phyloP scores from a whole-genome alignment of 2,797 vertebrate genomes.

The Trematocara caparti region DNA sequence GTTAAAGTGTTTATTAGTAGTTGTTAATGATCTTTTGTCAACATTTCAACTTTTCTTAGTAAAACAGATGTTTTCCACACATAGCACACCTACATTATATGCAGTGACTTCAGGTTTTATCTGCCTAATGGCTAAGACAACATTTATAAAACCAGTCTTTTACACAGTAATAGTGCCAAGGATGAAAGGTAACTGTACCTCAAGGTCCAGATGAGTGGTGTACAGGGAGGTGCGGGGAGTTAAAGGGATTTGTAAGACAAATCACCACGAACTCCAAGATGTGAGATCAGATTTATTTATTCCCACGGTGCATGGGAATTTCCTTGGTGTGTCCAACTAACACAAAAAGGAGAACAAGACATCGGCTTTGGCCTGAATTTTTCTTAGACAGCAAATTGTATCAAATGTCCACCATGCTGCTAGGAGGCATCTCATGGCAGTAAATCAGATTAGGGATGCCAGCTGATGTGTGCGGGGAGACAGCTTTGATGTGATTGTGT shows the following conservation, averaged over 20 bases:
- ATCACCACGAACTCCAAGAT: neutral
- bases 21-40: neutral
- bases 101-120: neutral
- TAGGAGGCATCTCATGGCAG: conserved; percentile 21
- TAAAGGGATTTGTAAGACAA: neutral
- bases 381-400: conserved; percentile 17
- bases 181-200: neutral
- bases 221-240: neutral
- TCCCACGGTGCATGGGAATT: neutral
- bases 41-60: neutral
- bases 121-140: neutral
- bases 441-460: conserved; percentile 47
- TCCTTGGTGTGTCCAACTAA: neutral
- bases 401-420: conserved; percentile 33
- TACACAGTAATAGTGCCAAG: neutral
- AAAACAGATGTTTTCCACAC: neutral
- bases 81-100: neutral
- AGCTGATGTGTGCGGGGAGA: conserved; percentile 1
- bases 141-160: neutral
- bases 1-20: neutral
- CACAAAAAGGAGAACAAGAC: neutral
- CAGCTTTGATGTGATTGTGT: conserved; percentile 43
- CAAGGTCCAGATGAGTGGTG: neutral
- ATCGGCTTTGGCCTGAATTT: conserved; percentile 2
- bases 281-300: neutral